Evolutionary conservation across 1,140 invertebrate genomes (phyloP), one percentile per base, ranked within the genome.

Genomic region (Neuroterus valhalla): DNA sequence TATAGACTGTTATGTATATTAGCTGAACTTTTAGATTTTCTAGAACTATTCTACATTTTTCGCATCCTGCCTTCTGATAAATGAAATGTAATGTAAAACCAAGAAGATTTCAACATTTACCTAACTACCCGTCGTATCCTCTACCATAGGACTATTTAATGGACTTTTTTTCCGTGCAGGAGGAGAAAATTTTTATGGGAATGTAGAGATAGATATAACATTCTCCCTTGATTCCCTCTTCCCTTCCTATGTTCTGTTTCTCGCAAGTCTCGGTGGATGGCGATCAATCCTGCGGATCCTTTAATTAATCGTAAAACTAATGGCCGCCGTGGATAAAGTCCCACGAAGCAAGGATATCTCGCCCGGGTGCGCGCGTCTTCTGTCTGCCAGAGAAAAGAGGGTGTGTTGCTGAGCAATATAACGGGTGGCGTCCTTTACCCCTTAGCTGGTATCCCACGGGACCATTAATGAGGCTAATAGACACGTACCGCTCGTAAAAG

Each of bases 401-500:
- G 55, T n/a, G 55, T 23, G 55, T 62, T 71, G 70, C 19, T 55
- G 68, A 67, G 77, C 68, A 80, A 83, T 83, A 81, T 78, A 83
- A 83, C 78, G 82, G 79, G 81, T 78, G 78, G 68, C 73, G 78
- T 75, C 74, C 68, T 78, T 80, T 77, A 68, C 77, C 76, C 82
- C 76, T 38, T 26, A 68, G 67, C 55, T 62, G 21, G 21, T 4
- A 23, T 21, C 55, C 26, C 55, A 66, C 66, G 77, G 66, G 19
- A 73, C 71, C 71, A 68, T 72, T 82, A 82, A 85, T 84, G 83
- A 84, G 81, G 72, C 82, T 85, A 85, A 85, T 85, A 84, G 82
- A 85, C 84, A 85, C 84, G 84, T 85, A 84, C 81, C 38, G 78
- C 55, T 84, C 83, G 83, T 85, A 84, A 85, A 84, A 82, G 52